Base-by-base conservation (phyloP, 1,140 invertebrate genomes). In the Ostrea edulis region DNA sequence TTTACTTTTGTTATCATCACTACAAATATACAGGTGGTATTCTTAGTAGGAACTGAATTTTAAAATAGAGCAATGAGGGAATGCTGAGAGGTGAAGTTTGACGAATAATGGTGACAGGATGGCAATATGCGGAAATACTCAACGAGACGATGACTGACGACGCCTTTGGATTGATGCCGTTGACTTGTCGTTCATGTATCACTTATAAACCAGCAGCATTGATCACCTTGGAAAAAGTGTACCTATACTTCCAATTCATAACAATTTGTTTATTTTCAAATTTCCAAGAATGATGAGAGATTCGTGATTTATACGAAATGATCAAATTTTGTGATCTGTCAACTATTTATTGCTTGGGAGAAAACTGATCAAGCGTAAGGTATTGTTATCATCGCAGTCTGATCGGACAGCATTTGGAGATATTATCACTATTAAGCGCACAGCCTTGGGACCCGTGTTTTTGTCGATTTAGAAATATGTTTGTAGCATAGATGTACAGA, bases 341-440 rank as follows among this genome's bases (percentile, higher is more conserved):
- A 77, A 29, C 68, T 77, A 77, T 77, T 77, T 35, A 77, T 77
- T 77, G 68, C 68, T 77, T 77, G 25, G 29, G 68, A 77, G 68
- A 77, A 77, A 77, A 77, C 68, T 77, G 68, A 77, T 77, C 68
- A 77, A 77, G 68, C 68, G 68, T 77, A 25, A 22, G 14, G 25
- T 25, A 25, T 77, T 77, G 68, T 77, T 77, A 77, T 77, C 68
- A 77, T 14, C 35, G 68, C 25, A 77, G 68, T 77, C 12, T 25
- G 68, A 77, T 77, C 22, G 29, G 68, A 25, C 68, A 77, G 14
- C 12, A 35, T 29, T 35, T 77, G 68, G 68, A 77, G 68, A 77
- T 77, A 29, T 77, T 77, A 77, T 77, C 68, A 77, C 68, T 77
- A 29, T 25, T 29, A 77, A 29, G 68, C 22, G 29, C 29, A 25